Conservation (phyloP, 23 tunicate genomes). For the Halocynthia roretzi region DNA sequence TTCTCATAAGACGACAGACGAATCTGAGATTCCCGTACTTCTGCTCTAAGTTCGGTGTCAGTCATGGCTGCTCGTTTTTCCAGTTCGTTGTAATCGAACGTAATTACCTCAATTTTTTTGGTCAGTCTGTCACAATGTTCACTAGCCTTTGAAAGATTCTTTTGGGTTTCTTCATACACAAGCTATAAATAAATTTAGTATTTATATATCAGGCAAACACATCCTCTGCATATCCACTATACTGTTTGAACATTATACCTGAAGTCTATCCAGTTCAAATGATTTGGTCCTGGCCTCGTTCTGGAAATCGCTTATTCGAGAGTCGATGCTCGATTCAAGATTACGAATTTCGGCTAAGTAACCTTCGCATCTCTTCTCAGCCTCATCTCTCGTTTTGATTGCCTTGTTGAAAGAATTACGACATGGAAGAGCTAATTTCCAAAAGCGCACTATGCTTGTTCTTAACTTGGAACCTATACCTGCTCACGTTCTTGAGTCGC, state of each 20-base stretch:
- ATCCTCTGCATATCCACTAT: not conserved
- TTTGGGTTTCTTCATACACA: constrained; percentile 82
- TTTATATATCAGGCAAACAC: not conserved
- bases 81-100: constrained; percentile 73
- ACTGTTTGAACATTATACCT: constrained; percentile 20
- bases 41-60: constrained; percentile 42
- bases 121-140: constrained; percentile 45
- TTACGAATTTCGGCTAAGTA: constrained; percentile 42
- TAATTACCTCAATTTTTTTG: constrained; percentile 58
- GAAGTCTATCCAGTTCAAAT: constrained; percentile 71
- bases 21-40: constrained; percentile 31
- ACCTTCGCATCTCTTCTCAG: constrained; percentile 65
- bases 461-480: not conserved
- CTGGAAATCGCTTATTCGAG: constrained; percentile 62
- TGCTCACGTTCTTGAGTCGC: constrained; percentile 67
- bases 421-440: not conserved
- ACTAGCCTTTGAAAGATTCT: constrained; percentile 41
- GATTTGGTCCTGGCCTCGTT: constrained; percentile 72
- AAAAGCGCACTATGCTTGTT: not conserved
- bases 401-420: constrained; percentile 28
- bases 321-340: constrained; percentile 59
- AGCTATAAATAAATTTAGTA: constrained; percentile 19
- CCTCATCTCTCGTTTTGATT: constrained; percentile 47
- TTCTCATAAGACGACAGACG: constrained; percentile 53
- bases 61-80: constrained; percentile 46